Conservation (phyloP, 1,140 invertebrate genomes). For the Drosophila obscura region DNA sequence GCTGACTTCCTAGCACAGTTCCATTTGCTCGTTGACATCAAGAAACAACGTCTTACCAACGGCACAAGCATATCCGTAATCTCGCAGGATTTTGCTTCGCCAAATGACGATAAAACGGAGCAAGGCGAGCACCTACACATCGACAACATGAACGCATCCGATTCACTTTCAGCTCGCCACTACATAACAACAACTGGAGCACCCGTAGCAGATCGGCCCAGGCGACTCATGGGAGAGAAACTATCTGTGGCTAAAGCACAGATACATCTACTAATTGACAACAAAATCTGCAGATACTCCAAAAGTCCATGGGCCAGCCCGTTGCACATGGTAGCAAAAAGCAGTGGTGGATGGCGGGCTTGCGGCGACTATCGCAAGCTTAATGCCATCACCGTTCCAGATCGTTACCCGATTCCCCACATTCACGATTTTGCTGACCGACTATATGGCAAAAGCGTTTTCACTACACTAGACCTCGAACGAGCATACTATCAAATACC, state of each 20-base stretch:
- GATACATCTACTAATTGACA: not conserved
- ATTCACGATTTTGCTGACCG: conserved; percentile 9
- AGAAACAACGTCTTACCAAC: not conserved
- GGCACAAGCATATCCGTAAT: too few species aligned
- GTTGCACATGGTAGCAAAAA: conserved; percentile 4
- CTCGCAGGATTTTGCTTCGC: too few species aligned
- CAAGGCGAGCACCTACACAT: not conserved
- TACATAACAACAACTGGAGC: not conserved
- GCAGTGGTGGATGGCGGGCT: conserved; percentile 11
- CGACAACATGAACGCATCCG: not conserved
- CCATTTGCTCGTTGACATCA: not conserved
- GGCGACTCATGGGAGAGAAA: not conserved
- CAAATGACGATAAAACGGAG: not conserved
- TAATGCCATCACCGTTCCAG: conserved; percentile 18
- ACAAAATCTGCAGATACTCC: not conserved
- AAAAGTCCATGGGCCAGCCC: conserved; percentile 3
- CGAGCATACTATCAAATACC: conserved; percentile 16
- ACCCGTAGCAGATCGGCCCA: not conserved
- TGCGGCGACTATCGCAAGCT: conserved; percentile 30
- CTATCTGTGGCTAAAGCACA: not conserved
- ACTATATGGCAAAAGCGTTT: conserved; percentile 14
- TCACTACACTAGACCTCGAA: conserved; percentile 18
- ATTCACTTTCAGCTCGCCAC: not conserved
- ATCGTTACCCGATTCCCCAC: conserved; percentile 13
- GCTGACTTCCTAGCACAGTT: not conserved